A percentile compares a stretch with the other conserved stretches of the same genome.
These are phyloP conservation scores for Cladopsammia gracilis DNA, from an alignment of 64 coral and sea anemone species.

Conservation along the genomic window DNA sequence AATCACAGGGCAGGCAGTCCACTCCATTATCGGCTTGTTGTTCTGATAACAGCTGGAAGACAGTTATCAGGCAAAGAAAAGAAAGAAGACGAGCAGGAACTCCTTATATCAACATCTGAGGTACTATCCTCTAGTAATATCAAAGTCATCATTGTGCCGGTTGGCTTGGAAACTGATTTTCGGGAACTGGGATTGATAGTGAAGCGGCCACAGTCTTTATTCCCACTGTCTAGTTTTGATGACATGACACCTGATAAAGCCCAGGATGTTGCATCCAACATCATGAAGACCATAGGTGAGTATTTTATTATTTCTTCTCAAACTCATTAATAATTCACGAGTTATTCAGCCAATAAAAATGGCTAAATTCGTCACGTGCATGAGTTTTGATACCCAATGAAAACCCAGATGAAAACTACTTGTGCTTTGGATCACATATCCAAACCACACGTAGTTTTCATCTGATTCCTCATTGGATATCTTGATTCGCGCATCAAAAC, in stretches of 20 bases:
- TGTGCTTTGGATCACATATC: too few relatives aligned
- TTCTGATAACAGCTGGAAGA: conserved; percentile 18
- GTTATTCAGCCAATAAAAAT: too few relatives aligned
- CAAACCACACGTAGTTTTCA: too few relatives aligned
- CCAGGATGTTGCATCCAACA: neutral
- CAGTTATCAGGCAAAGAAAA: neutral
- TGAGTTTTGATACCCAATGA: conserved; percentile 54
- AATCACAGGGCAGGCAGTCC: neutral
- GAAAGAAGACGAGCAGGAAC: neutral
- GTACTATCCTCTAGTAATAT: neutral
- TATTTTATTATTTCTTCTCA: neutral
- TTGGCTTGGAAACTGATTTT: conserved; percentile 13
- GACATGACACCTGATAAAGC: neutral
- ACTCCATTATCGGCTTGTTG: neutral
- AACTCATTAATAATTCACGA: too few relatives aligned
- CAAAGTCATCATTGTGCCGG: conserved; percentile 9
- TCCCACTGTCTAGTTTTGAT: conserved; percentile 6
- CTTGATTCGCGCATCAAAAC: too few relatives aligned
- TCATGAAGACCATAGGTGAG: conserved; percentile 13
- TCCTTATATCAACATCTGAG: neutral
- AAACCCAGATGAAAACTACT: too few relatives aligned
- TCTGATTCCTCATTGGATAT: too few relatives aligned
- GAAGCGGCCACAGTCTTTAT: conserved; percentile 20
- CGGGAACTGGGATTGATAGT: conserved; percentile 26
- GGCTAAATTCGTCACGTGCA: conserved; percentile 46